Conservation (phyloP, 2,113 vertebrate species). For the Dasyornis broadbenti region DNA sequence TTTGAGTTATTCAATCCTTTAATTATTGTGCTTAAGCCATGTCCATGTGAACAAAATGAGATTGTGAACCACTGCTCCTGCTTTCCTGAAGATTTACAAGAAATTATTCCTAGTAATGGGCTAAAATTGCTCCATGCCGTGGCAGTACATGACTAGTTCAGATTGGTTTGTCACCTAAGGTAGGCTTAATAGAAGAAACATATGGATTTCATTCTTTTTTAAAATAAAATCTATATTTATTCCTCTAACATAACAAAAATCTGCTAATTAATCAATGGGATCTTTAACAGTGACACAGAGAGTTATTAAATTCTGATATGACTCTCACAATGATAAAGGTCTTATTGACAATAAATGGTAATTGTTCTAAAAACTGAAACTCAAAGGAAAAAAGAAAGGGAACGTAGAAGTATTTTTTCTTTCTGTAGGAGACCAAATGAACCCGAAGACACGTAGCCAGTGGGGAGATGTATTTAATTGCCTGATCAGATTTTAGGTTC, state of each 20-base stretch:
- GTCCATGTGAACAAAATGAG: neutral
- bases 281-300: neutral
- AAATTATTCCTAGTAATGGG: neutral
- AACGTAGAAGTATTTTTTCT: neutral
- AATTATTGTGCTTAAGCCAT: neutral
- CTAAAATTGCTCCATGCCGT: neutral
- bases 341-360: neutral
- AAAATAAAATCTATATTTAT: neutral
- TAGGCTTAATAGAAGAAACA: neutral
- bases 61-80: neutral
- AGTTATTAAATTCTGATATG: neutral
- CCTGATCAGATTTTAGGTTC: neutral
- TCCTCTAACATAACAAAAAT: neutral
- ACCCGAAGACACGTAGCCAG: neutral
- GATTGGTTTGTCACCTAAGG: neutral
- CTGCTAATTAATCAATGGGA: neutral
- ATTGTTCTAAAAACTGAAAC: neutral
- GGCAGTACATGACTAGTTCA: neutral
- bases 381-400: neutral
- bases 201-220: neutral
- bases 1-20: neutral
- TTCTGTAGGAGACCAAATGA: neutral
- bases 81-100: neutral
- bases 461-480: neutral
- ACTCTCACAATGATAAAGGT: neutral